Conservation (phyloP, 2,797 vertebrate genomes). For the Liparis tanakae region DNA sequence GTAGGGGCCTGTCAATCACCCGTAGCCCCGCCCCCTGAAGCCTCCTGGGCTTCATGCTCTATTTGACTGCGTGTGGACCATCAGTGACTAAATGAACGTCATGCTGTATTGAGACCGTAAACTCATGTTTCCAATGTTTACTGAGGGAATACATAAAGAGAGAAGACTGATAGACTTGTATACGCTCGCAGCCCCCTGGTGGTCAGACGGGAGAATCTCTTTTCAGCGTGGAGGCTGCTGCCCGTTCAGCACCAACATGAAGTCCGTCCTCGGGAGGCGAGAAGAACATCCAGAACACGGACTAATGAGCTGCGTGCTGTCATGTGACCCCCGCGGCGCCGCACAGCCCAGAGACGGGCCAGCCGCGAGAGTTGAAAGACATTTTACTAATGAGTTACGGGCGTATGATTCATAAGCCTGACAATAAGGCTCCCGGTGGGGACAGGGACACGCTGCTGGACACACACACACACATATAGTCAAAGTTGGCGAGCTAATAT, state of each 20-base stretch:
- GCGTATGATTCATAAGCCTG: conserved; percentile 68
- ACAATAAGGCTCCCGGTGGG: conserved; percentile 61
- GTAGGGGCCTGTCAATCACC: too few species aligned
- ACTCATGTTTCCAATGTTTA: too few species aligned
- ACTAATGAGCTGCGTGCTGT: conserved; percentile 70
- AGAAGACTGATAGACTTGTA: neutral
- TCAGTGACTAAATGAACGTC: too few species aligned
- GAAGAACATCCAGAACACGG: conserved; percentile 47
- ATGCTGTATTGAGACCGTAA: too few species aligned
- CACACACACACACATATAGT: conserved; percentile 30
- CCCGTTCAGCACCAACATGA: neutral
- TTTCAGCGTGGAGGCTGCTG: neutral
- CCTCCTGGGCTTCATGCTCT: too few species aligned
- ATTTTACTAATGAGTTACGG: conserved; percentile 67
- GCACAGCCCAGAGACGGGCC: conserved; percentile 53
- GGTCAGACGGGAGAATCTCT: neutral
- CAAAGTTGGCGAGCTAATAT: conserved; percentile 68
- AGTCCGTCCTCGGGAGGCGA: neutral
- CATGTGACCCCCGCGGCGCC: conserved; percentile 54
- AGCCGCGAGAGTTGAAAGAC: conserved; percentile 51
- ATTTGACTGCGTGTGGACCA: too few species aligned
- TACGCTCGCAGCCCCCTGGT: neutral
- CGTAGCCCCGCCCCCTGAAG: too few species aligned
- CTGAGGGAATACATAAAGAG: too few species aligned
- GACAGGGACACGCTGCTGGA: conserved; percentile 44